These are phyloP conservation scores for Ahaetulla prasina DNA, from an alignment of 2,113 vertebrate species.

Conservation along the genomic window DNA sequence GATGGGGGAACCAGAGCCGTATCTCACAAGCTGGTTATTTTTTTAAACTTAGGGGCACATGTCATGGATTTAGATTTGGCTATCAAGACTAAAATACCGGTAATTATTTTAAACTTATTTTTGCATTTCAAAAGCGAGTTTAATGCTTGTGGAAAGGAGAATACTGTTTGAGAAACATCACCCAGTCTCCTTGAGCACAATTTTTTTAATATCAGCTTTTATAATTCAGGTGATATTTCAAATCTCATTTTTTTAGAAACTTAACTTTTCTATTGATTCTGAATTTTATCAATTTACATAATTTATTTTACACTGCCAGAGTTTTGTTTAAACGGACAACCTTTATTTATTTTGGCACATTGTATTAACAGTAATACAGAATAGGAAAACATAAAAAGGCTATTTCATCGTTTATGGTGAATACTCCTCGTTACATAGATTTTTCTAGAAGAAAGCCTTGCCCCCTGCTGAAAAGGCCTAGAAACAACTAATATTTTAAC, in stretches of 20 bases:
- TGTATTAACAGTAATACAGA: slow-evolving; percentile 9
- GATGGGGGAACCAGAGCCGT: neutral
- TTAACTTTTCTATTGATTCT: neutral
- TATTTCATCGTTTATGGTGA: neutral
- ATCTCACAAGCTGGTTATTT: neutral
- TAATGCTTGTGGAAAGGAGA: neutral
- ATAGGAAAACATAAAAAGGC: neutral
- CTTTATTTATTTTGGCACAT: slow-evolving; percentile 15
- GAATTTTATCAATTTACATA: neutral
- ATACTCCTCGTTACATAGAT: neutral
- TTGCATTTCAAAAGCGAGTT: neutral
- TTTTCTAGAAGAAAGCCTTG: neutral
- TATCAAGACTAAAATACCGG: too few relatives aligned
- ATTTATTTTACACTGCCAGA: neutral
- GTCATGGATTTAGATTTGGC: too few relatives aligned
- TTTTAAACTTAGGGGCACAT: neutral
- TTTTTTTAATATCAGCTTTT: neutral
- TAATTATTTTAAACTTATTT: neutral
- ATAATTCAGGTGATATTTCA: neutral
- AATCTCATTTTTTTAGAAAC: neutral
- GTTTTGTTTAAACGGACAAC: neutral
- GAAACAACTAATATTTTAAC: neutral
- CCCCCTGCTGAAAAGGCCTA: neutral
- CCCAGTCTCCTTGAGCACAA: neutral
- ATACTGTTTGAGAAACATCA: neutral